Base-by-base conservation (phyloP, 2,113 vertebrate species). In the Hemichromis elongatus region DNA sequence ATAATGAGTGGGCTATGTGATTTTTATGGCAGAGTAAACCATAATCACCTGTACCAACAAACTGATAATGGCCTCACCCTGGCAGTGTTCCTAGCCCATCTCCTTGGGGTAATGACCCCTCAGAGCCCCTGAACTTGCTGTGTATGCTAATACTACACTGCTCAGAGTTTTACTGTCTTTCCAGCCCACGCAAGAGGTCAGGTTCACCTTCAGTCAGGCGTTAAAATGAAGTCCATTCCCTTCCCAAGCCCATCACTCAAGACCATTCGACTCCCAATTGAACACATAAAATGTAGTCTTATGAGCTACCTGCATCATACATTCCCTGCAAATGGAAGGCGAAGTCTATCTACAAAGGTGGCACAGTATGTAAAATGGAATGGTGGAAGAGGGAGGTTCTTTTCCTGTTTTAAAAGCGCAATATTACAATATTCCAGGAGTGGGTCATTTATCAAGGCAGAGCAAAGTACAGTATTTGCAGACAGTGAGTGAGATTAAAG, bases 181-280 rank as follows among this genome's bases (percentile, higher is more conserved):
- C 77, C 50, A 6, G 77, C 86, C 56, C 82, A 75, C 86, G 63
- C 21, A 7, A 90, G 68, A 85, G 90, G 91, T 93, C 94, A 83
- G 61, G 59, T 70, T 93, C 92, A 94, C 92, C 92, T 95, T 94
- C 92, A 93, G 47, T 92, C 89, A 93, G 86, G 85, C 90, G 77
- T 92, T 89, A 88, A 90, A 92, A 92, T 86, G 80, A 86, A 90
- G 90, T 88, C 87, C 83, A 63, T 88, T 90, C 80, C 52, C 85
- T 86, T 85, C 66, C 37, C 3, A 1, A 86, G n/a, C 57, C 85
- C 80, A 93, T 93, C 90, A 86, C 84, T 94, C 92, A 80, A 68
- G 77, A 66, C 90, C 81, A 87, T 89, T 92, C 42, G 2, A 84
- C 91, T 92, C 77, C 90, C 87, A 80, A 90, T 89, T 89, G 86